Evolutionary conservation across 2,797 vertebrate species (phyloP).

Genomic region (Myotis vivesi): DNA sequence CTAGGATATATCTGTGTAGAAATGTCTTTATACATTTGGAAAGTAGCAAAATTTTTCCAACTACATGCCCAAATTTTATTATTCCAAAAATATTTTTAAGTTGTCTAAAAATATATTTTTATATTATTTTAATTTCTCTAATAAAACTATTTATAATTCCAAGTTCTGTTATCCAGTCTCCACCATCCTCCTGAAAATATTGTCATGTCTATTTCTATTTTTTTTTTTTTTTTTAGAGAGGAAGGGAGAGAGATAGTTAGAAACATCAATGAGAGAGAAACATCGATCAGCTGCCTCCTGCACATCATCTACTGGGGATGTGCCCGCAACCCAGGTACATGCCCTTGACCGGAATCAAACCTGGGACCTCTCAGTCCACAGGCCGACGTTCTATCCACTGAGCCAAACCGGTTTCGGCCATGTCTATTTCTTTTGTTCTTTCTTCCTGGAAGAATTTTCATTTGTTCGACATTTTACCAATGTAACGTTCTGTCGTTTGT

Average conservation of each 20-base stretch:
- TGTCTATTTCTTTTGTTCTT: constrained; percentile 9
- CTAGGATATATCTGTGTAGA: not conserved
- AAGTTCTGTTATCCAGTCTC: not conserved
- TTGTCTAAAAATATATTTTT: not conserved
- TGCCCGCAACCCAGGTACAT: no score
- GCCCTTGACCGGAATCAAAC: no score
- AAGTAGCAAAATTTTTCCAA: not conserved
- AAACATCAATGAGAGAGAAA: no score
- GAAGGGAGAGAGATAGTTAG: no score
- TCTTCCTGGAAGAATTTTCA: not conserved
- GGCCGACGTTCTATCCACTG: no score
- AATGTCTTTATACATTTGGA: not conserved
- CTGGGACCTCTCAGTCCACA: no score
- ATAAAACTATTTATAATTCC: not conserved
- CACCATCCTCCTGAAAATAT: not conserved
- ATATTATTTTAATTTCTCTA: not conserved
- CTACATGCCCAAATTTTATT: not conserved
- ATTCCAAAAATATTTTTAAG: not conserved
- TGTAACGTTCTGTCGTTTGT: not conserved
- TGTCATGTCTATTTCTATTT: constrained; percentile 11
- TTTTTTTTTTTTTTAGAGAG: not conserved
- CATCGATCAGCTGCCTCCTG: no score
- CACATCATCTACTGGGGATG: no score
- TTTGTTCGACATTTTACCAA: not conserved
- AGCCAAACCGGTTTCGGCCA: no score